A percentile compares a stretch with the other conserved stretches of the same genome.
Evolutionary conservation across 2,113 vertebrate species (phyloP).

Genomic region (Platycercus adscitus): DNA sequence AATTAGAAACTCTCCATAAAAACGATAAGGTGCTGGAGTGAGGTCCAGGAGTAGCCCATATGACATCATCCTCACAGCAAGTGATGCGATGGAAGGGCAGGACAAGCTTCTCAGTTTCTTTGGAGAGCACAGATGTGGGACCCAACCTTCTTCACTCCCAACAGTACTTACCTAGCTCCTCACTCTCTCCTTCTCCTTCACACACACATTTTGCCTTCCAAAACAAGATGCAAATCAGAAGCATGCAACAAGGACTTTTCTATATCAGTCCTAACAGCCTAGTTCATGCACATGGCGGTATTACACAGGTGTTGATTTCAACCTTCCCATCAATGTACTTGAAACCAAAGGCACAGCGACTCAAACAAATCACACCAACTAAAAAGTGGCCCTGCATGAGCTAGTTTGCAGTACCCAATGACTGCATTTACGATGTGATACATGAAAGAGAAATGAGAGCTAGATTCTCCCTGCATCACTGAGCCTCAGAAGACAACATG

Average conservation of each 20-base stretch:
- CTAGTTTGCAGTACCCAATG: background rate
- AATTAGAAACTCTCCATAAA: background rate
- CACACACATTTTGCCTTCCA: background rate
- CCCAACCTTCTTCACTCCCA: background rate
- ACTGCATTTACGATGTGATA: background rate
- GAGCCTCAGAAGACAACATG: background rate
- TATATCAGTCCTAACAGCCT: background rate
- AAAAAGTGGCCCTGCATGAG: background rate
- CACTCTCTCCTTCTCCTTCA: background rate
- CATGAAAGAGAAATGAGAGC: background rate
- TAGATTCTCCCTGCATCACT: background rate
- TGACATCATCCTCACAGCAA: background rate
- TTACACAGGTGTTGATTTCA: background rate
- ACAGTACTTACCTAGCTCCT: background rate
- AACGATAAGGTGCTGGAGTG: background rate
- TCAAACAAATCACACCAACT: background rate
- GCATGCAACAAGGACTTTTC: background rate
- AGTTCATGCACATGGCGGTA: background rate
- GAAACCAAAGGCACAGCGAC: background rate
- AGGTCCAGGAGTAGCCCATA: background rate
- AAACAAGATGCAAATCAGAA: background rate
- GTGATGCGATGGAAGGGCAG: rapidly evolving
- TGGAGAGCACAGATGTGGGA: background rate
- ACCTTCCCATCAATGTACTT: background rate
- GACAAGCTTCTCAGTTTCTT: background rate